phyloP scores from a whole-genome alignment of 2,797 vertebrate species.

The Gymnoscopelus microlampas region DNA sequence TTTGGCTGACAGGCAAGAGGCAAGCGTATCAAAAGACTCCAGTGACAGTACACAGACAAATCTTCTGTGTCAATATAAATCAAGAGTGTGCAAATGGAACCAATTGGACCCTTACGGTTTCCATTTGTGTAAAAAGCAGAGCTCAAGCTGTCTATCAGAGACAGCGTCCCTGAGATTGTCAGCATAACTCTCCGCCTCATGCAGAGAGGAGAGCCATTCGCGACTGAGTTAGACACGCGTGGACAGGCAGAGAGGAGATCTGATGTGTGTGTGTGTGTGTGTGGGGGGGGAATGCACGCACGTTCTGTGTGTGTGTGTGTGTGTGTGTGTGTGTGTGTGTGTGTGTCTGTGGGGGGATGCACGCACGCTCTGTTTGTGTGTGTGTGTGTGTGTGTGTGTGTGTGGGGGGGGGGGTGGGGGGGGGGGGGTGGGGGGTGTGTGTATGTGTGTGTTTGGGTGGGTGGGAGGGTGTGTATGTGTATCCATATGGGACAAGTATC shows the following conservation, averaged over 20 bases:
- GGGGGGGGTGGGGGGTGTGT: no score
- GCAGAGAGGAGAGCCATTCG: slow-evolving; percentile 61
- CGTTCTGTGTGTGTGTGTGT: slow-evolving; percentile 25
- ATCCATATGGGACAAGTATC: no score
- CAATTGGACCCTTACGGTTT: no score
- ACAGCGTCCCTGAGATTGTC: slow-evolving; percentile 61
- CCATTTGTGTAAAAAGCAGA: slow-evolving; percentile 55
- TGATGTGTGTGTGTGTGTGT: slow-evolving; percentile 52
- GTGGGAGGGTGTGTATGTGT: no score
- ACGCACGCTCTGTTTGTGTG: slow-evolving; percentile 40
- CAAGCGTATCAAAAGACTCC: neutral
- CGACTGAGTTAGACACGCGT: slow-evolving; percentile 72
- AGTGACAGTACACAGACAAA: neutral
- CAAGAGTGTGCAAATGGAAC: no score
- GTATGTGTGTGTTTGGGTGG: no score
- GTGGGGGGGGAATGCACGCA: no score
- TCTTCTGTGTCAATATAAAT: no score
- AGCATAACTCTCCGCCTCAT: slow-evolving; percentile 48
- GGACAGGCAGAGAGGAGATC: slow-evolving; percentile 59
- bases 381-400: slow-evolving; percentile 38
- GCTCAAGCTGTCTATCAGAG: slow-evolving; percentile 60
- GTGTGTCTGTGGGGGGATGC: no score
- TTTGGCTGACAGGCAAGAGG: no score
- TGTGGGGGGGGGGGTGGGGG: neutral
- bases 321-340: no score